phyloP scores from a whole-genome alignment of 1,140 invertebrate species.

The Aphidius gifuensis region DNA sequence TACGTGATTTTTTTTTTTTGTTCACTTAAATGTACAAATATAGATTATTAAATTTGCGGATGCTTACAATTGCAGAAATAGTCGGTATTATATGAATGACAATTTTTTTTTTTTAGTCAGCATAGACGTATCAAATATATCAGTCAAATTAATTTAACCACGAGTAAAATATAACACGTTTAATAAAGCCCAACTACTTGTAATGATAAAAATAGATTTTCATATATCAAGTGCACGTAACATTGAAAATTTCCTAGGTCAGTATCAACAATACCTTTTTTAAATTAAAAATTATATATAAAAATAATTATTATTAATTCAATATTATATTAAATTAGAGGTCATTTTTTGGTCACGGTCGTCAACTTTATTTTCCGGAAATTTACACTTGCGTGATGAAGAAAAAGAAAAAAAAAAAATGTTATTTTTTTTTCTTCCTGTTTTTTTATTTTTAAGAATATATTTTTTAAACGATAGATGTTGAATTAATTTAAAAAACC shows the following conservation, averaged over 20 bases:
- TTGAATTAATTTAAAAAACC: too few relatives aligned
- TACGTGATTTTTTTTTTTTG: too few relatives aligned
- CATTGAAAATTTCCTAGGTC: constrained; percentile 8
- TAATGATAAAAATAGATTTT: background rate
- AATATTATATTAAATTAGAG: too few relatives aligned
- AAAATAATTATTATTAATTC: too few relatives aligned
- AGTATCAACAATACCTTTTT: background rate
- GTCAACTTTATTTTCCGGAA: too few relatives aligned
- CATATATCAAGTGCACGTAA: background rate
- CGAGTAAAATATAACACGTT: background rate
- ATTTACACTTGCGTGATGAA: too few relatives aligned
- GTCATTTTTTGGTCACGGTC: too few relatives aligned
- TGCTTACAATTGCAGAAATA: constrained; percentile 17
- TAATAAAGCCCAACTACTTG: background rate
- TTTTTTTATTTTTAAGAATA: too few relatives aligned
- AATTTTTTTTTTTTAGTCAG: background rate
- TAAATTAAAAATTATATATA: too few relatives aligned
- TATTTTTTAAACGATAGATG: too few relatives aligned
- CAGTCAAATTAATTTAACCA: constrained; percentile 12
- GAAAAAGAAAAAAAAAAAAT: constrained; percentile 1
- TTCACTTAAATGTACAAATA: too few relatives aligned
- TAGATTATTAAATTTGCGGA: constrained; percentile 10
- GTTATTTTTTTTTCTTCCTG: too few relatives aligned
- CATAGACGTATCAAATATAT: constrained; percentile 11
- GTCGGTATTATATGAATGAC: background rate